Evolutionary conservation across 2,888 invertebrate species (phyloP), one percentile per base, ranked within the genome.

Genomic region (Pardosa pseudoannulata): DNA sequence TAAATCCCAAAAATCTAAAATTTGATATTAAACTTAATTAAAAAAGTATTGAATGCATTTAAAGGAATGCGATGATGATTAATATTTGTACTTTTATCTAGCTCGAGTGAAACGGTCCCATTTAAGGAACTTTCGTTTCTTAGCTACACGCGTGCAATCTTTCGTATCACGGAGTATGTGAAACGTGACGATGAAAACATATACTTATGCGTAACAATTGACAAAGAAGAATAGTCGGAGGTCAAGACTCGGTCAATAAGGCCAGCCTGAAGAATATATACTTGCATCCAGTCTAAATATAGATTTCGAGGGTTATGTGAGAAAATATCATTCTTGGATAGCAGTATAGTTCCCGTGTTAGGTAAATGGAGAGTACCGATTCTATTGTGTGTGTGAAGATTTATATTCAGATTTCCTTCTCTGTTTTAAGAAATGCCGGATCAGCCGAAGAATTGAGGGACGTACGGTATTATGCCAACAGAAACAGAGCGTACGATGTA

Each of bases 121-220:
- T n/a, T n/a, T n/a, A n/a, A n/a, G n/a, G n/a, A n/a, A n/a, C n/a
- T n/a, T n/a, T n/a, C n/a, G n/a, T n/a, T n/a, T n/a, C n/a, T n/a
- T n/a, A n/a, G n/a, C n/a, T n/a, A n/a, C n/a, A n/a, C n/a, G n/a
- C n/a, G n/a, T n/a, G n/a, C n/a, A n/a, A n/a, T n/a, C n/a, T n/a
- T n/a, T n/a, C n/a, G n/a, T n/a, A n/a, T n/a, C n/a, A 36, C 36
- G 56, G 11, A 56, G 23, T 16, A 56, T 56, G 23, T 11, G 56
- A 56, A 56, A 23, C 56, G 56, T 56, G 56, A 56, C 56, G 23
- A 23, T 56, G 23, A 56, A 56, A 56, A 56, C 56, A 23, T 23
- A 56, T 56, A 16, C 23, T 23, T 56, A 23, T 23, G 56, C 11
- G 3, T 56, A 23, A 56, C 56, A 23, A 56, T 56, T 23, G 56